Base-by-base conservation (phyloP, 2,888 invertebrate genomes). In the Drosophila neoperkinsi region DNA sequence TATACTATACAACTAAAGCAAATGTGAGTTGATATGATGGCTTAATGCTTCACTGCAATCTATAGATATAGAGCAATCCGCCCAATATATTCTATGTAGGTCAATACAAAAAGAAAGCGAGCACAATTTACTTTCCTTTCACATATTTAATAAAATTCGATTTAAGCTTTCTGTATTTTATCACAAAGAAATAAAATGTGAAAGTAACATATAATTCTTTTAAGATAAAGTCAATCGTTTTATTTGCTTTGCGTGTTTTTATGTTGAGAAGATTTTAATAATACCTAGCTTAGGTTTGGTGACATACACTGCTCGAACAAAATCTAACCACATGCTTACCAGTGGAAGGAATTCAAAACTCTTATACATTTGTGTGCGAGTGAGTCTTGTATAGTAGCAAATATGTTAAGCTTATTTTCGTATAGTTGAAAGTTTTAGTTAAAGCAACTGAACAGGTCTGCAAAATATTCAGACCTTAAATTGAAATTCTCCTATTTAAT, bases 1-100 rank as follows among this genome's bases (percentile, higher is more conserved):
- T 73, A 68, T 84, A 66, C 60, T 84, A 68, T 63, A 57, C 18
- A 46, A 21, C 34, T 43, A 13, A 31, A 10, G 6, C 28, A 5
- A 41, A 43, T 34, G 7, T 13, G 2, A 30, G 31, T 28, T 36
- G 34, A 59, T 72, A 25, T 55, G 3, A 41, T 46, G 16, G 25
- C 38, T 50, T 13, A 11, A 21, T 64, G 25, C 21, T 31, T 53
- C 52, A 61, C 21, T 57, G 71, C 58, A n/a, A 11, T 16, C 36
- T 36, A 13, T n/a, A 6, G 25, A 50, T 41, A 55, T 0, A 10
- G 18, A n/a, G 2, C 56, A 41, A 56, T 13, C 28, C 13, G 11
- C 55, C 38, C 36, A 18, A 36, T 25, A 25, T 25, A 18, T 18
- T 36, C 11, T 3, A 36, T 36, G 16, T 5, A 13, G 13, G n/a